phyloP scores from a whole-genome alignment of 1,140 invertebrate genomes.

The Eumeta japonica region DNA sequence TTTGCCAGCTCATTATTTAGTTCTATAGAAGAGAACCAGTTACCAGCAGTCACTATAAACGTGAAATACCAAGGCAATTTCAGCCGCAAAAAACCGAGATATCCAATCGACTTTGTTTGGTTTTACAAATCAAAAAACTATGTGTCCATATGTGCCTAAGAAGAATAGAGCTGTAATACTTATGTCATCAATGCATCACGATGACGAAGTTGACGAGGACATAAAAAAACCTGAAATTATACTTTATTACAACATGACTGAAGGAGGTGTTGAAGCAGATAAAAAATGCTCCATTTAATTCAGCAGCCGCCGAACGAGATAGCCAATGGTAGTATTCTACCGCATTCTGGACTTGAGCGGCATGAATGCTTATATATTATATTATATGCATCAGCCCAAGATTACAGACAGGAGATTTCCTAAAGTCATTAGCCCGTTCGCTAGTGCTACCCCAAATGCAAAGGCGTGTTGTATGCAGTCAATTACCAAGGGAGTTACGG shows the following conservation, averaged over 20 bases:
- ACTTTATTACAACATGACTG: constrained; percentile 24
- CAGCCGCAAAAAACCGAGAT: constrained; percentile 6
- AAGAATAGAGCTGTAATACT: constrained; percentile 28
- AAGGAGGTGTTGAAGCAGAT: constrained; percentile 14
- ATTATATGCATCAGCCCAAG: constrained; percentile 4
- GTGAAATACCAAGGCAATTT: constrained; percentile 24
- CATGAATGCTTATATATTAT: constrained; percentile 19
- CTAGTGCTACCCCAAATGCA: constrained; percentile 14
- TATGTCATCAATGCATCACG: constrained; percentile 26
- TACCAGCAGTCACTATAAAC: constrained; percentile 29
- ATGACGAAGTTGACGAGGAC: constrained; percentile 10
- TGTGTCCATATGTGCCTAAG: constrained; percentile 20
- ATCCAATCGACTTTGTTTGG: constrained; percentile 11
- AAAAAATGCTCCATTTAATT: constrained; percentile 22
- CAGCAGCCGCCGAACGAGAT: constrained; percentile 18
- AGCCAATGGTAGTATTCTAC: constrained; percentile 27
- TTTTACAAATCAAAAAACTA: constrained; percentile 15
- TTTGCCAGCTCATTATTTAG: constrained; percentile 13
- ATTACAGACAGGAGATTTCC: constrained; percentile 13
- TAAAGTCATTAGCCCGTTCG: constrained; percentile 11
- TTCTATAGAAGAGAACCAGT: constrained; percentile 16
- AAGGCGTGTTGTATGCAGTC: constrained; percentile 18
- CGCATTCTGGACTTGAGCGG: too few species aligned
- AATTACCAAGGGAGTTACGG: constrained; percentile 17
- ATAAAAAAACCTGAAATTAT: constrained; percentile 23